Evolutionary conservation across 2,888 invertebrate species (phyloP).

Genomic region (Lamellibrachia columna): DNA sequence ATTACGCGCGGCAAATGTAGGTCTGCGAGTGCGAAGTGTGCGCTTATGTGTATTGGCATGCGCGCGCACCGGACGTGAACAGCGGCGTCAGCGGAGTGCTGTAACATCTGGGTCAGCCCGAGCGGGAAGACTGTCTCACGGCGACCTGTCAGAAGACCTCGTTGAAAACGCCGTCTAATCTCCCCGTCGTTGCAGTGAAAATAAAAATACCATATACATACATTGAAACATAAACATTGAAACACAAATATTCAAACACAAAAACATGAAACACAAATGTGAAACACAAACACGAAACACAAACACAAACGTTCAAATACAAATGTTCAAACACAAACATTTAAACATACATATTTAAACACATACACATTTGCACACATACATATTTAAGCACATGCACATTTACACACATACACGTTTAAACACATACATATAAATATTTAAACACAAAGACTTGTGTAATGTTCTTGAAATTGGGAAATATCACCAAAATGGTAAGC

Average conservation of each 20-base stretch:
- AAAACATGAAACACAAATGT: not conserved
- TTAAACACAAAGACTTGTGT: too few species aligned
- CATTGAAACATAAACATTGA: not conserved
- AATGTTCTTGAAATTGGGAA: too few species aligned
- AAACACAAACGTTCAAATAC: too few species aligned
- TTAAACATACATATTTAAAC: too few species aligned
- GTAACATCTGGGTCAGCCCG: not conserved
- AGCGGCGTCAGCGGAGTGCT: not conserved
- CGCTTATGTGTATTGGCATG: not conserved
- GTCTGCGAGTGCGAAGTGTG: constrained; percentile 16
- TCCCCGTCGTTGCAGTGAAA: not conserved
- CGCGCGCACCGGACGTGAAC: constrained; percentile 2
- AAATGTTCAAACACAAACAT: too few species aligned
- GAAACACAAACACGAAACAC: not conserved
- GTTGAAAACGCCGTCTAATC: not conserved
- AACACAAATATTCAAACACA: not conserved
- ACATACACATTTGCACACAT: too few species aligned
- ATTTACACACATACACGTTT: not conserved
- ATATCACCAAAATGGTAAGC: too few species aligned
- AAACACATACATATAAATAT: not conserved
- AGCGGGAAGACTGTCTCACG: not conserved
- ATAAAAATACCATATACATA: not conserved
- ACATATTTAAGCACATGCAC: too few species aligned
- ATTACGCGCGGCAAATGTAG: constrained; percentile 9
- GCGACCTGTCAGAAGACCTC: not conserved